These are phyloP conservation scores for Heteronetta atricapilla DNA, from an alignment of 2,113 vertebrate genomes.

Conservation along the genomic window DNA sequence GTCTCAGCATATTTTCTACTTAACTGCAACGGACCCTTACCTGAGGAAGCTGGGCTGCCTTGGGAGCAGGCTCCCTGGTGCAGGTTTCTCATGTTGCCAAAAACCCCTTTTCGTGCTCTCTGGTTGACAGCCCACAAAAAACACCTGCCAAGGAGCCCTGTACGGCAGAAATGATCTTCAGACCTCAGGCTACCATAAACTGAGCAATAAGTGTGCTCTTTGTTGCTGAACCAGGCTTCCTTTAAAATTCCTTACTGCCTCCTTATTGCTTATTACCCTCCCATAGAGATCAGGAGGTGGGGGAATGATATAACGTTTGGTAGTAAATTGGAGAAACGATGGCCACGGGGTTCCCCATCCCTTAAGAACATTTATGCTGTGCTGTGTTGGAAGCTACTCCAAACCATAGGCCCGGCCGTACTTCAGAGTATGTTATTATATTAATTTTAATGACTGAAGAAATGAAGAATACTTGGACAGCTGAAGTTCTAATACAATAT, in stretches of 20 bases:
- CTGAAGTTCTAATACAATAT: constrained; percentile 18
- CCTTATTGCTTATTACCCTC: background rate
- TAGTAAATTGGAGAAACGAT: background rate
- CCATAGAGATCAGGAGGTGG: background rate
- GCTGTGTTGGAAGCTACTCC: background rate
- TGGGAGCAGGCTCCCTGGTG: background rate
- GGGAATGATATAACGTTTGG: background rate
- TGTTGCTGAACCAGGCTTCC: background rate
- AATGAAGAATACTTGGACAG: background rate
- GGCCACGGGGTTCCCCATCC: background rate
- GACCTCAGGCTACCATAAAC: background rate
- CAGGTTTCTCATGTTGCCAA: background rate
- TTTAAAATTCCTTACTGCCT: background rate
- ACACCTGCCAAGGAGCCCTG: background rate
- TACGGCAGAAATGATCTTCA: background rate
- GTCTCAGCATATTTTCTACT: background rate
- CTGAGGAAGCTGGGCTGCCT: background rate
- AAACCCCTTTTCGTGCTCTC: background rate
- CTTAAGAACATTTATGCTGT: background rate
- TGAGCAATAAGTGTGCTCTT: background rate
- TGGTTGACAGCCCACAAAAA: background rate
- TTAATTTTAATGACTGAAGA: constrained; percentile 5
- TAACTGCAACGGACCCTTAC: background rate
- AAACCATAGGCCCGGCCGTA: background rate
- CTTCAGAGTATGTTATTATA: background rate